A percentile compares a stretch with the other conserved stretches of the same genome.
Evolutionary conservation across 2,888 invertebrate genomes (phyloP).

Genomic region (Stenichneumon culpator): DNA sequence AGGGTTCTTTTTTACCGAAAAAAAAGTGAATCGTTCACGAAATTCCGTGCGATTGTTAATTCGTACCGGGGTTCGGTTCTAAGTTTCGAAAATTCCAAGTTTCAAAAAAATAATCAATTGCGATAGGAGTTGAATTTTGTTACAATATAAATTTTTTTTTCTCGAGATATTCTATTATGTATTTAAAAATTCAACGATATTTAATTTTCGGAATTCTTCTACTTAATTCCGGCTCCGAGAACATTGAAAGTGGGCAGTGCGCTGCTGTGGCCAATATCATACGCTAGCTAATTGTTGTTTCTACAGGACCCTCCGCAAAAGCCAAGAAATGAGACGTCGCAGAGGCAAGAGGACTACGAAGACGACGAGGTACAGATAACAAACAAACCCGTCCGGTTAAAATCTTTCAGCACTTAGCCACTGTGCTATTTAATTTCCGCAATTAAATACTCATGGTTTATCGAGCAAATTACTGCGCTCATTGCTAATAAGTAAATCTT

Average conservation of each 20-base stretch:
- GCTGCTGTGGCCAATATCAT: too few relatives aligned
- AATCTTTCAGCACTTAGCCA: background rate
- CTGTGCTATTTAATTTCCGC: background rate
- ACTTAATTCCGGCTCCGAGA: background rate
- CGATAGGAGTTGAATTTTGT: background rate
- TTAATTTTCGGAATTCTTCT: too few relatives aligned
- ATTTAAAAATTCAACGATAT: too few relatives aligned
- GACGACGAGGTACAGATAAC: constrained; percentile 57
- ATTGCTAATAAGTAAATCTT: constrained; percentile 2
- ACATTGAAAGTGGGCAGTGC: too few relatives aligned
- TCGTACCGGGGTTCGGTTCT: too few relatives aligned
- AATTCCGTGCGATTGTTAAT: background rate
- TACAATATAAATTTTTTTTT: background rate
- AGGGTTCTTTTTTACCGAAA: background rate
- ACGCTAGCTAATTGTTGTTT: background rate
- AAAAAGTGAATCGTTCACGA: background rate
- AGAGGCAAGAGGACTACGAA: constrained; percentile 73
- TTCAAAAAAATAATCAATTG: background rate
- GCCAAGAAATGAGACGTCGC: constrained; percentile 68
- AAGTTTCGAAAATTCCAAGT: background rate
- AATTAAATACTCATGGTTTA: background rate
- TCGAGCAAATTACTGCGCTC: background rate
- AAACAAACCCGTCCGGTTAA: background rate
- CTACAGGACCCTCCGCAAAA: constrained; percentile 53
- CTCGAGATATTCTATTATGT: background rate